Base-by-base conservation (phyloP, 2,888 invertebrate species). In the Andrena bicolor region DNA sequence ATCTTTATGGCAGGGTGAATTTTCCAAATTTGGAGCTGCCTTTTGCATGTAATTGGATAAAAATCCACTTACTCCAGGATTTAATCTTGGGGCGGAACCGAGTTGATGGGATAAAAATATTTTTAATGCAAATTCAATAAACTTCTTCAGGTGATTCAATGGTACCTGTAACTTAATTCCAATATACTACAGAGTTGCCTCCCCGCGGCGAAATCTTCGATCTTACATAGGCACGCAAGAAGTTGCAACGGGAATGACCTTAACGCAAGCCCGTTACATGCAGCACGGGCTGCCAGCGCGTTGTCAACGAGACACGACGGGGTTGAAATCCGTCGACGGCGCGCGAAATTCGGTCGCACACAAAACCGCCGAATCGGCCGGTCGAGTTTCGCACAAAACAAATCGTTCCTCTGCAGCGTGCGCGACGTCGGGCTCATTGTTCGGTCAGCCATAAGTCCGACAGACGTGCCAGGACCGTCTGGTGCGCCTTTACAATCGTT, bases 401-500 rank as follows among this genome's bases (percentile, higher is more conserved):
- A 74, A 77, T 82, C 77, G 82, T 56, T 66, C 56, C 77, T 68
- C 63, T 68, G 63, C 28, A 53, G 13, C 60, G 64, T 35, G n/a
- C 53, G 60, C 64, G 53, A 32, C 26, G 77, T 73, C 70, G 68
- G 48, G 53, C 71, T 78, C 72, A 82, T 83, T 83, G 83, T 83
- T 69, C 78, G 78, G 20, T 60, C 26, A 26, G 53, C 82, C 49
- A 72, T 78, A 78, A 83, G 83, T 82, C 64, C 82, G 82, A 75
- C 74, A 60, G 75, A 60, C 78, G 51, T 82, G 83, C 78, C 83
- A 77, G 58, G 32, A 72, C 71, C 83, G 82, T 82, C 83, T 78
- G 82, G 77, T 53, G 28, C 26, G 74, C 78, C 75, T 83, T 75
- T 64, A 78, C 53, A 78, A 75, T 75, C 68, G 82, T 10, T n/a